Percentiles rank a stretch among this genome's conserved stretches.
phyloP scores from a whole-genome alignment of 2,888 invertebrate species.

The Clitarchus hookeri region DNA sequence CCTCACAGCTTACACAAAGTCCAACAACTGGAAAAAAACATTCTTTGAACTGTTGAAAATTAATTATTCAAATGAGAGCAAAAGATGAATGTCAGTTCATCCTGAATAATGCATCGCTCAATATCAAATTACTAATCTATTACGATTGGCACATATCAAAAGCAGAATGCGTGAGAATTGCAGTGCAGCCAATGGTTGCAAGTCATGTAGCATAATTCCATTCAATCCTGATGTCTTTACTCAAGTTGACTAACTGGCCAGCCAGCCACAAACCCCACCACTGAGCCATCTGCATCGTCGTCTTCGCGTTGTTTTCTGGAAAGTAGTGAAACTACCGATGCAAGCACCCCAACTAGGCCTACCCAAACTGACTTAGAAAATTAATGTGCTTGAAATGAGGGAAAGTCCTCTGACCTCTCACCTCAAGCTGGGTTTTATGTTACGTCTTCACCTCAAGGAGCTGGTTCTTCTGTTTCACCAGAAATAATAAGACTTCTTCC shows the following conservation, averaged over 20 bases:
- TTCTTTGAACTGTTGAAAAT: not conserved
- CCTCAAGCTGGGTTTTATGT: not conserved
- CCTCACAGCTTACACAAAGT: not conserved
- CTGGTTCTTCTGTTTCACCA: not conserved
- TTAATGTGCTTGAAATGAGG: not conserved
- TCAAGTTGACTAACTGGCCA: not conserved
- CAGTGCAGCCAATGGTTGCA: not conserved
- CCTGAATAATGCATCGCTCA: not conserved
- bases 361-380: not conserved
- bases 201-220: not conserved
- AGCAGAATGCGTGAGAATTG: not conserved
- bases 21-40: not conserved
- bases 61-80: not conserved
- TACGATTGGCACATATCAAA: not conserved
- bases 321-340: not conserved
- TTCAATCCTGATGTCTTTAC: conserved; percentile 1
- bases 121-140: not conserved
- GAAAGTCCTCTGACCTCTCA: not conserved
- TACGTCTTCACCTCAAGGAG: not conserved
- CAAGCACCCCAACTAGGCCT: not conserved
- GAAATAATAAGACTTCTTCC: too few species aligned
- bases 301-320: not conserved
- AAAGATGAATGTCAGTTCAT: not conserved
- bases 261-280: not conserved
- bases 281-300: not conserved